Evolutionary conservation across 2,888 invertebrate genomes (phyloP), one percentile per base, ranked within the genome.

Genomic region (Drosophila multiciliata): DNA sequence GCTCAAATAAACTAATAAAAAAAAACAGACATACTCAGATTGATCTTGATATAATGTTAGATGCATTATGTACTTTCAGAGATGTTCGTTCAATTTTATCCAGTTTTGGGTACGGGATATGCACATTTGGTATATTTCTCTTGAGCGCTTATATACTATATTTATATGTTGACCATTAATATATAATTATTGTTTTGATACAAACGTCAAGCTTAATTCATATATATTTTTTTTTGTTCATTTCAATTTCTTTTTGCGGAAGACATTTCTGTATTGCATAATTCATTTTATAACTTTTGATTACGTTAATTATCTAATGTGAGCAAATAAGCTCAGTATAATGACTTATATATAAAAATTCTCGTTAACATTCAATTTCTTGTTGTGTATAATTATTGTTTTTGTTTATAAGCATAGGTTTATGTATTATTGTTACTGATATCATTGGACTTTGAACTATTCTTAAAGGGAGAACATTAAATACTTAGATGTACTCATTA

Each of bases 211-310:
- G 55, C 75, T 77, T 75, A 77, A 55, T 66, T 42, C 29, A 38
- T 79, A 77, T 48, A 32, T 26, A 29, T 29, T n/a, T 32, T 11
- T 26, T 26, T 1, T n/a, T 26, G 71, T 65, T 75, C 52, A 61
- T 72, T 66, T 73, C 50, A 49, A 62, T 33, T 63, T 62, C 59
- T 36, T 62, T 45, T 79, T 71, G 72, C 82, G 82, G 82, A 82
- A 82, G 82, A 82, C 82, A 79, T 82, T 79, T 84, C 82, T 73
- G 73, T 80, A 82, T 82, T 82, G 82, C 80, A 84, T 84, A 75
- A 71, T 75, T 75, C 49, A 80, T 59, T 65, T 68, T 66, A 67
- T 78, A 76, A 66, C 67, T 69, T 81, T 63, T 48, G 65, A 83
- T 77, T 82, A 68, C 50, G 69, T 62, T 73, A 55, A 64, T 78